phyloP scores from a whole-genome alignment of 1,140 invertebrate genomes.

The Heliconius congener region DNA sequence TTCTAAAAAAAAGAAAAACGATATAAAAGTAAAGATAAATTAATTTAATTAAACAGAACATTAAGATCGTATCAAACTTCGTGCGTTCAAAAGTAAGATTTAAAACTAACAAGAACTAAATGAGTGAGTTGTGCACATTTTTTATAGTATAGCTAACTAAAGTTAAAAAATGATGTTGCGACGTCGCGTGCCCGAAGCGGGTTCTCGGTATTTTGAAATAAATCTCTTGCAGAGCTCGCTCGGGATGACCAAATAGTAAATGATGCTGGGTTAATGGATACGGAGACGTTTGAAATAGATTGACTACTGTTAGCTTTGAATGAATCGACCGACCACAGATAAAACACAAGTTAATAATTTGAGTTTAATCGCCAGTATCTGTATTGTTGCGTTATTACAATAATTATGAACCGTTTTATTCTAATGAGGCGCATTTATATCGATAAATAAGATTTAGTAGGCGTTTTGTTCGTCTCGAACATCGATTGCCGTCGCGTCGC shows the following conservation, averaged over 20 bases:
- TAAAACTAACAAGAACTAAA: neutral
- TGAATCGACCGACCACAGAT: slow-evolving; percentile 42
- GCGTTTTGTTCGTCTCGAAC: neutral
- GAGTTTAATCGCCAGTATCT: slow-evolving; percentile 43
- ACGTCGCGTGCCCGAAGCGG: slow-evolving; percentile 62
- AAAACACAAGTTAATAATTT: slow-evolving; percentile 51
- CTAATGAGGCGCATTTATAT: slow-evolving; percentile 7
- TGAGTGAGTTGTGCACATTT: neutral
- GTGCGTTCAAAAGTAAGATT: neutral
- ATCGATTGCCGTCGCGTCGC: neutral
- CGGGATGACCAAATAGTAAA: slow-evolving; percentile 56
- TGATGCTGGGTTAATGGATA: slow-evolving; percentile 59
- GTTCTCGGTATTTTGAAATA: no score
- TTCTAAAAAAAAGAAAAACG: neutral
- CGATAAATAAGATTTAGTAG: neutral
- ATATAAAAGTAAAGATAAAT: neutral
- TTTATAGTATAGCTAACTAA: neutral
- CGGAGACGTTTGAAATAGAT: slow-evolving; percentile 66
- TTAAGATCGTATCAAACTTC: neutral
- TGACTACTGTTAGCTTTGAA: slow-evolving; percentile 51
- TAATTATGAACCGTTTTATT: slow-evolving; percentile 16
- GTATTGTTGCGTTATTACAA: slow-evolving; percentile 13
- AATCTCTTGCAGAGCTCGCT: slow-evolving; percentile 48
- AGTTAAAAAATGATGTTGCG: slow-evolving; percentile 32
- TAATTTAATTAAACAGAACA: neutral